phyloP scores from a whole-genome alignment of 1,140 invertebrate species.

The Saccostrea cuccullata region DNA sequence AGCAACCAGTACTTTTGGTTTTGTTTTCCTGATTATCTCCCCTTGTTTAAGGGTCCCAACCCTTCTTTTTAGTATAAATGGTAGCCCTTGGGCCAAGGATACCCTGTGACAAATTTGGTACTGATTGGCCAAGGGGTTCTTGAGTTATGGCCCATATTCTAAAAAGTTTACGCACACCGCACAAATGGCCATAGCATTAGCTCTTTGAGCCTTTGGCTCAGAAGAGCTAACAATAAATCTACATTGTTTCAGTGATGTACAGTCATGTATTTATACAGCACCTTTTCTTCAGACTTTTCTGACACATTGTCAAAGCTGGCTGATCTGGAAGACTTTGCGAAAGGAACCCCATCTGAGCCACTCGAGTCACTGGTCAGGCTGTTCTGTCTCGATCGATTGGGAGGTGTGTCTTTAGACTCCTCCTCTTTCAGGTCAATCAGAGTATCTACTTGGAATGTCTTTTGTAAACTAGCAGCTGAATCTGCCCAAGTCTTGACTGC shows the following conservation, averaged over 20 bases:
- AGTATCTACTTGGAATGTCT: slow-evolving; percentile 3
- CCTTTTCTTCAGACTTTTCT: slow-evolving; percentile 66
- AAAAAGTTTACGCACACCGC: too few relatives aligned
- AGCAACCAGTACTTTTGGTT: too few relatives aligned
- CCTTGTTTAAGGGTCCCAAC: too few relatives aligned
- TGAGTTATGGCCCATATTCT: too few relatives aligned
- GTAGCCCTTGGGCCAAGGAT: too few relatives aligned
- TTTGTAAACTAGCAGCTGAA: slow-evolving; percentile 6
- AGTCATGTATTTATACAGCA: neutral
- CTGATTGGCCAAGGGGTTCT: too few relatives aligned
- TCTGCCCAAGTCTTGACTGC: neutral
- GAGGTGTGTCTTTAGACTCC: neutral
- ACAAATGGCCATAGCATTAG: too few relatives aligned
- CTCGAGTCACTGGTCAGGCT: slow-evolving; percentile 60
- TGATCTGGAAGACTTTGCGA: slow-evolving; percentile 49
- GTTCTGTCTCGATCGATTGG: neutral
- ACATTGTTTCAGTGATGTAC: neutral
- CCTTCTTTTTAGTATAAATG: too few relatives aligned
- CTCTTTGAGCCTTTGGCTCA: too few relatives aligned
- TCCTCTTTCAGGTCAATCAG: slow-evolving; percentile 21
- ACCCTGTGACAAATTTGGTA: too few relatives aligned
- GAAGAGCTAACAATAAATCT: too few relatives aligned
- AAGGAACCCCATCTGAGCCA: slow-evolving; percentile 62
- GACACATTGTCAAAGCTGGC: slow-evolving; percentile 63
- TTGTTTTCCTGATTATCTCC: too few relatives aligned